Conservation (phyloP, 2,797 vertebrate species). For the Falco berigora region DNA sequence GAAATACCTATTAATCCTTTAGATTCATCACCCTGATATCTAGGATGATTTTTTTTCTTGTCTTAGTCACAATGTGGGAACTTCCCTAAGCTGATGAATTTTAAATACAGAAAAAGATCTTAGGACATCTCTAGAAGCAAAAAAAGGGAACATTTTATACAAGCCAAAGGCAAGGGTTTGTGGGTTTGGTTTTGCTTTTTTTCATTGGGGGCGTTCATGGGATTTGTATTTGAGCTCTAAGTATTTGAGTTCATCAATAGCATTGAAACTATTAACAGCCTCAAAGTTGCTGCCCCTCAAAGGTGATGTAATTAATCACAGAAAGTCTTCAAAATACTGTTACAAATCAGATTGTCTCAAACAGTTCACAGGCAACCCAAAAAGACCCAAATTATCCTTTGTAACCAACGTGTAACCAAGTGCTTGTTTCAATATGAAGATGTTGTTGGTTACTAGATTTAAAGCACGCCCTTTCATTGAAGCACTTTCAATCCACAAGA, state of each 20-base stretch:
- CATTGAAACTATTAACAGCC: neutral
- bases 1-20: neutral
- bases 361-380: neutral
- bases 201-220: accelerated
- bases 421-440: neutral
- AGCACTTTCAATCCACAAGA: neutral
- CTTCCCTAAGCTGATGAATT: neutral
- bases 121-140: neutral
- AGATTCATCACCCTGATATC: neutral
- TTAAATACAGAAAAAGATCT: neutral
- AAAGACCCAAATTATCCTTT: neutral
- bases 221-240: neutral
- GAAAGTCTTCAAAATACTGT: neutral
- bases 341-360: neutral
- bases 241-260: neutral
- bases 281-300: neutral
- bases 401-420: neutral
- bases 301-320: neutral
- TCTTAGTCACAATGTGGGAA: neutral
- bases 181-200: accelerated
- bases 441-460: neutral
- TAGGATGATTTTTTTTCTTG: neutral
- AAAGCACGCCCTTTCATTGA: neutral
- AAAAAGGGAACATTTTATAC: neutral
- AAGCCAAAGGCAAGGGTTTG: neutral